These are phyloP conservation scores for Zaprionus camerounensis DNA, from an alignment of 1,140 invertebrate genomes.

Conservation along the genomic window DNA sequence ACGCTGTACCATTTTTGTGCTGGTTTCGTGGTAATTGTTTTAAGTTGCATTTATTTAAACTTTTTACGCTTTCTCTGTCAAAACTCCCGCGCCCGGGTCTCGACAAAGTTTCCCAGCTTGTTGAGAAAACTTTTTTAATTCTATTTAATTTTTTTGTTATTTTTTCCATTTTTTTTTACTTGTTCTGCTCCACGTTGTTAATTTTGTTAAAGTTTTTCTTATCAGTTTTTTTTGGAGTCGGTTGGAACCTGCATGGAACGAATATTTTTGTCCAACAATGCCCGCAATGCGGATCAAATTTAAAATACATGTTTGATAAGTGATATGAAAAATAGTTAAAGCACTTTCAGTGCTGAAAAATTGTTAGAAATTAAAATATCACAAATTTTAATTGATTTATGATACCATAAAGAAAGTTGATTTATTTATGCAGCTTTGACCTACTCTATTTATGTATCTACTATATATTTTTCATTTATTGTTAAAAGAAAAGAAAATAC, in stretches of 20 bases:
- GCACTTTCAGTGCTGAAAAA: conserved; percentile 31
- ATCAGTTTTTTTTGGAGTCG: conserved; percentile 47
- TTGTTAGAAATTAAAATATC: neutral
- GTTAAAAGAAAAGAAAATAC: neutral
- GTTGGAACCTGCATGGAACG: conserved; percentile 22
- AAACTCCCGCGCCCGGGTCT: conserved; percentile 17
- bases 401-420: neutral
- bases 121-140: conserved; percentile 60
- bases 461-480: neutral
- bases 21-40: conserved; percentile 71
- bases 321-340: conserved; percentile 43
- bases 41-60: conserved; percentile 75
- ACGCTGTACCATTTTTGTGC: conserved; percentile 39
- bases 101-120: conserved; percentile 49
- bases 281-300: conserved; percentile 18
- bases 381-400: neutral
- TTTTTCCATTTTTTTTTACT: conserved; percentile 17
- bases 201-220: conserved; percentile 69
- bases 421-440: neutral
- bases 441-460: neutral
- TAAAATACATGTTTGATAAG: conserved; percentile 32
- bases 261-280: conserved; percentile 15
- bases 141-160: conserved; percentile 46
- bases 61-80: conserved; percentile 47
- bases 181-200: conserved; percentile 52